phyloP scores from a whole-genome alignment of 1,140 invertebrate genomes.

The Bombus waltoni region DNA sequence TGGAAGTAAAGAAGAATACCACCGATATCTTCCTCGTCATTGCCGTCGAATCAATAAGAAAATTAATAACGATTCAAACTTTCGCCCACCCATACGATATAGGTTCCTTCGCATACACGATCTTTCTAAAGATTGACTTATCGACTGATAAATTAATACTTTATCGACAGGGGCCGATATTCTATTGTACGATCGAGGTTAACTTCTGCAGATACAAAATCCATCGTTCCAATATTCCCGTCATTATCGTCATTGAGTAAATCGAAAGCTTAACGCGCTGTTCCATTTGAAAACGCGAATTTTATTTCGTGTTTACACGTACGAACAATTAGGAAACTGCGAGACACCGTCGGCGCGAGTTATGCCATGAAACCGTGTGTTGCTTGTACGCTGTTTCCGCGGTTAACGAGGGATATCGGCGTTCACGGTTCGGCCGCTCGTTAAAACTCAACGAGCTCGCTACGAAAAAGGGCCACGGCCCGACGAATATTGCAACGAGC shows the following conservation, averaged over 20 bases:
- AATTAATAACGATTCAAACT: no score
- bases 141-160: not conserved
- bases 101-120: no score
- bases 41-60: no score
- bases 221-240: not conserved
- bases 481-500: slow-evolving; percentile 3
- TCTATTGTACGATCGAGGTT: not conserved
- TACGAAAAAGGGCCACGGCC: slow-evolving; percentile 9
- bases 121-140: no score
- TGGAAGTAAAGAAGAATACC: no score
- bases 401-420: slow-evolving; percentile 16
- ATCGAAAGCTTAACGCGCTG: not conserved
- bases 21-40: no score
- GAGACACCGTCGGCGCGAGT: not conserved
- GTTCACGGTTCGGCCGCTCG: slow-evolving; percentile 5
- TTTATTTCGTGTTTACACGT: not conserved
- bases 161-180: not conserved
- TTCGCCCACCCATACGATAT: no score
- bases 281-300: not conserved
- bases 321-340: not conserved
- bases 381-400: not conserved
- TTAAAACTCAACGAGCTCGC: not conserved
- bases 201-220: not conserved
- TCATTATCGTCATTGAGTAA: not conserved
- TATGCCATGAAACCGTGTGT: not conserved